phyloP scores from a whole-genome alignment of 2,113 vertebrate species.

The Panthera tigris region DNA sequence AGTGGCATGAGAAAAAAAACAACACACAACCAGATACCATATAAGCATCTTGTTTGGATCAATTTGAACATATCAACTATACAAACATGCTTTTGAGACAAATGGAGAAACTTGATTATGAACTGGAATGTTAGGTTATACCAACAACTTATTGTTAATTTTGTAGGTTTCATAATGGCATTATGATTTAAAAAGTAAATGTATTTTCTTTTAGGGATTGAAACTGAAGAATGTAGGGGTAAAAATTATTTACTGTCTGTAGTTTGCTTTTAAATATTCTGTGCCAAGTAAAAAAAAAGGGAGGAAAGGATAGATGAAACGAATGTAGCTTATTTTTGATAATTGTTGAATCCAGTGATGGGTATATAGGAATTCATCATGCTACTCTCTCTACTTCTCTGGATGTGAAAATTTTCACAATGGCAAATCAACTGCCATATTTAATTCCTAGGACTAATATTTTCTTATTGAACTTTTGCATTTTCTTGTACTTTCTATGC shows the following conservation, averaged over 20 bases:
- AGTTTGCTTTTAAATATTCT: constrained; percentile 22
- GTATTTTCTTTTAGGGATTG: not conserved
- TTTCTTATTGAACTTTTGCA: not conserved
- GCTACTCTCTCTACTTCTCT: not conserved
- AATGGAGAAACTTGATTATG: not conserved
- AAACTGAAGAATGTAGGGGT: not conserved
- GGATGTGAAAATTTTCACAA: not conserved
- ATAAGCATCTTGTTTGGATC: not conserved
- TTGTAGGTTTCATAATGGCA: not conserved
- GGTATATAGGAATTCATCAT: not conserved
- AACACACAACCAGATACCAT: not conserved
- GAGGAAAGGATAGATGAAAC: not conserved
- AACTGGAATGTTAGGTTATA: not conserved
- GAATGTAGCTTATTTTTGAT: not conserved
- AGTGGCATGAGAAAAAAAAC: too few relatives aligned
- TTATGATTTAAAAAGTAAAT: not conserved
- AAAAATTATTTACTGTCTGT: not conserved
- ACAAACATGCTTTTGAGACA: not conserved
- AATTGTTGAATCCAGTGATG: not conserved
- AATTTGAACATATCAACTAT: not conserved
- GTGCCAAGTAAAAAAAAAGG: not conserved
- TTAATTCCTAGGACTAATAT: not conserved
- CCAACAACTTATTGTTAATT: not conserved
- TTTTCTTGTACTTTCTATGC: not conserved
- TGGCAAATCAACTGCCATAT: not conserved